Percentiles rank a stretch among this genome's conserved stretches.
phyloP scores from a whole-genome alignment of 1,140 invertebrate genomes.

The Tyrophagus putrescentiae region DNA sequence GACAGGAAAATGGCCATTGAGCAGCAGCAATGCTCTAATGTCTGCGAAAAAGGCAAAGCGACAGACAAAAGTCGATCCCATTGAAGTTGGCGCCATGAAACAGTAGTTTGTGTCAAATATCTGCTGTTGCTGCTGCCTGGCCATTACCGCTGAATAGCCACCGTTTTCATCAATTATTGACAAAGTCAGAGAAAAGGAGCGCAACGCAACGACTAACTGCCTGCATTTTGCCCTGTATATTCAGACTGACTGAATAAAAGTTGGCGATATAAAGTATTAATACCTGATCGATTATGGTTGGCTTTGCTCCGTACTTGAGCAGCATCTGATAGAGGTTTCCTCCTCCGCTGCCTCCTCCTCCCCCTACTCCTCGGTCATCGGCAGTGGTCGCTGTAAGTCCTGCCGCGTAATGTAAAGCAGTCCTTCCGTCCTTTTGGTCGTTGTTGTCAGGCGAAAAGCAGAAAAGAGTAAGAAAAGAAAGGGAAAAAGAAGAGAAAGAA shows the following conservation, averaged over 20 bases:
- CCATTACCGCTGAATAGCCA: too few relatives aligned
- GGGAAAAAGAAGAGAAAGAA: not conserved
- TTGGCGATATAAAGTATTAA: slow-evolving; percentile 16
- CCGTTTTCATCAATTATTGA: too few relatives aligned
- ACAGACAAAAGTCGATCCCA: too few relatives aligned
- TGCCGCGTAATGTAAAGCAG: slow-evolving; percentile 61
- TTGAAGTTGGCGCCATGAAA: too few relatives aligned
- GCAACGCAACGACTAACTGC: not conserved
- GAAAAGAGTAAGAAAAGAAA: not conserved
- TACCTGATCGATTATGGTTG: slow-evolving; percentile 5
- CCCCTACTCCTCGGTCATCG: slow-evolving; percentile 44
- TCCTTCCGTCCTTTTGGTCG: slow-evolving; percentile 50
- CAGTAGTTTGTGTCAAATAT: too few relatives aligned
- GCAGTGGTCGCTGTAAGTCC: slow-evolving; percentile 38
- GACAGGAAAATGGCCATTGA: too few relatives aligned
- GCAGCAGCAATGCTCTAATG: too few relatives aligned
- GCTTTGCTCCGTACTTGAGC: slow-evolving; percentile 44
- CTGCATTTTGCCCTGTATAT: not conserved
- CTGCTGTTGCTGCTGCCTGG: too few relatives aligned
- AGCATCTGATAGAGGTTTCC: slow-evolving; percentile 50
- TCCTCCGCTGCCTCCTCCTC: too few relatives aligned
- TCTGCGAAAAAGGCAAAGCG: too few relatives aligned
- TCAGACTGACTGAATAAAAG: not conserved
- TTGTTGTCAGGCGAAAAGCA: slow-evolving; percentile 6
- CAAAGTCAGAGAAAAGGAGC: not conserved